Evolutionary conservation across 1,140 invertebrate genomes (phyloP), one percentile per base, ranked within the genome.

Genomic region (Delia radicum): DNA sequence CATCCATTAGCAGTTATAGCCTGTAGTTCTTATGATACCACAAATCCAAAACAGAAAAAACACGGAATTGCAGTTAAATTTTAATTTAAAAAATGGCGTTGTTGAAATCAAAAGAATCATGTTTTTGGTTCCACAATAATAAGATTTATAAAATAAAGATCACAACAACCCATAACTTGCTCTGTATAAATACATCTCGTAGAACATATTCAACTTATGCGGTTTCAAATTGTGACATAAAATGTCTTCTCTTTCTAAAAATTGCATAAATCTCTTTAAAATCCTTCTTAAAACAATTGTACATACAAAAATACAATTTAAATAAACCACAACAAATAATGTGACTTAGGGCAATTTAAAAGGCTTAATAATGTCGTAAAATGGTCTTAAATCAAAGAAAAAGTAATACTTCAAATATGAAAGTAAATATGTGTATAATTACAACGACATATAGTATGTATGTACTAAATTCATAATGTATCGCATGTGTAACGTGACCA

Each of bases 241-340:
- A 18, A 55, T 55, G 48, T 55, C n/a, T n/a, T 55, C 24, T 48
- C 13, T 48, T 15, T 21, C 24, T 18, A 55, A 24, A 55, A 21
- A 6, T 48, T 48, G 18, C 8, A 55, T 55, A 55, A 55, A n/a
- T 55, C 21, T 55, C 18, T 18, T 7, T 55, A 55, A 37, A 37
- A 1, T 24, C 8, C 21, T 55, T 15, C 48, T 21, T 55, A 55
- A 55, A 55, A 10, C 21, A 21, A 55, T 55, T 55, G 48, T 24
- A 10, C 24, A 21, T 4, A 55, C 48, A 55, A 55, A 8, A 55
- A 55, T 55, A 55, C 65, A 37, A 69, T 18, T 33, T 33, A 21
- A 69, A 33, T 69, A 69, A 69, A 69, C 65, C 65, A 69, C 65
- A 69, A 55, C 48, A 69, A 33, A 37, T 69, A 69, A 69, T 69